A percentile compares a stretch with the other conserved stretches of the same genome.
Conservation (phyloP, 1,140 invertebrate species). For the Micrasema minimum region DNA sequence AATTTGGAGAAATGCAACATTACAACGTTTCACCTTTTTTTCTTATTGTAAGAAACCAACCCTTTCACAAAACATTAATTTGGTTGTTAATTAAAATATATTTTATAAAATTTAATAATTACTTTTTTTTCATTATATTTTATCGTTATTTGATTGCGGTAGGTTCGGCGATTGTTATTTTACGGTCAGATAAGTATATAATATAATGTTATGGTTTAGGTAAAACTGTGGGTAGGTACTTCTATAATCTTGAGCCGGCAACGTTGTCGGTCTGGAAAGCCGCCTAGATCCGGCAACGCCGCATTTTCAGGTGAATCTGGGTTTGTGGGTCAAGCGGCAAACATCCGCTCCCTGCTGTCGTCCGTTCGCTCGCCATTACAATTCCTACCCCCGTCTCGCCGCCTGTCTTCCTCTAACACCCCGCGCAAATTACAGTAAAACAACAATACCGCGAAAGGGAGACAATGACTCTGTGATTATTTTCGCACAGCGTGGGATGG, state of each 20-base stretch:
- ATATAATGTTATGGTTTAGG: too few species aligned
- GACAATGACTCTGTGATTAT: neutral
- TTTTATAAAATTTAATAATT: too few species aligned
- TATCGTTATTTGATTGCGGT: too few species aligned
- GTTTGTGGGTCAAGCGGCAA: conserved; percentile 43
- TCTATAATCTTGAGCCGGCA: conserved; percentile 20
- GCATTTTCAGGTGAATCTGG: conserved; percentile 44
- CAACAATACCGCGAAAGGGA: conserved; percentile 8
- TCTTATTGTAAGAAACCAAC: too few species aligned
- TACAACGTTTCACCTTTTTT: too few species aligned
- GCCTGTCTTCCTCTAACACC: conserved; percentile 4
- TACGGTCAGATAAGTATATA: too few species aligned
- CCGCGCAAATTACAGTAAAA: conserved; percentile 4
- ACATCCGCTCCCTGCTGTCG: conserved; percentile 9
- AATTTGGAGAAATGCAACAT: too few species aligned
- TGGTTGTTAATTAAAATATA: too few species aligned
- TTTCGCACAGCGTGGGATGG: neutral
- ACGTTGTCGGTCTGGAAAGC: neutral
- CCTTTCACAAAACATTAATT: too few species aligned
- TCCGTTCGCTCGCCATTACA: conserved; percentile 18
- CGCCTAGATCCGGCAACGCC: conserved; percentile 29
- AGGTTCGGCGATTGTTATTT: too few species aligned
- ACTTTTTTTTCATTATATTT: too few species aligned
- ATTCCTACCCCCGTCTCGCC: neutral
- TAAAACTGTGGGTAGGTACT: neutral